These are phyloP conservation scores for Beris morrisii DNA, from an alignment of 2,888 invertebrate genomes.

Conservation along the genomic window DNA sequence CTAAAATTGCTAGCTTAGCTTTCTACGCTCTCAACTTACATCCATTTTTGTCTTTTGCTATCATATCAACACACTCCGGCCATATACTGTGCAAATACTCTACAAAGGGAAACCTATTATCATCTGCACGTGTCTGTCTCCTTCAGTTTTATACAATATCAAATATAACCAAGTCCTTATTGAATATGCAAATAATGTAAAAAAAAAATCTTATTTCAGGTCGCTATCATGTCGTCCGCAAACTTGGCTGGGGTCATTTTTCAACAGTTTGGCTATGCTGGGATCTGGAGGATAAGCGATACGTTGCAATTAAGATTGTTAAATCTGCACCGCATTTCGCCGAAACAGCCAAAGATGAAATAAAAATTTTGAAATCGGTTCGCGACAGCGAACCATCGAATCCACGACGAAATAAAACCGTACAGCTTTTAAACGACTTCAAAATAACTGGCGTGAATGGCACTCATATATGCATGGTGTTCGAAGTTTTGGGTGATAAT, in stretches of 20 bases:
- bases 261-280: conserved; percentile 99
- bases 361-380: conserved; percentile 94
- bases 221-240: conserved; percentile 66
- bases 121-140: too few species aligned
- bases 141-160: too few species aligned
- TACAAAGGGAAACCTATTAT: too few species aligned
- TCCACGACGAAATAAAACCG: conserved; percentile 93
- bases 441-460: conserved; percentile 98
- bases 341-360: conserved; percentile 98
- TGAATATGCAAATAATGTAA: too few species aligned
- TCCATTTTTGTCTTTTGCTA: too few species aligned
- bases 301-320: conserved; percentile 98
- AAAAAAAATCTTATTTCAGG: conserved; percentile 41
- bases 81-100: too few species aligned
- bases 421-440: conserved; percentile 97
- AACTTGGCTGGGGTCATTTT: conserved; percentile 91
- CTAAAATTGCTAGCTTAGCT: too few species aligned
- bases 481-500: conserved; percentile 98
- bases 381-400: conserved; percentile 91
- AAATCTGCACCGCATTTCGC: conserved; percentile 99
- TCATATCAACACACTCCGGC: too few species aligned
- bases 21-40: too few species aligned
- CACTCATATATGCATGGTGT: conserved; percentile 98
- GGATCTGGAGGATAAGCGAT: conserved; percentile 92
- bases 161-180: too few species aligned